Percentiles rank a stretch among this genome's conserved stretches.
Evolutionary conservation across 2,113 vertebrate species (phyloP).

Genomic region (Ceyx margarethae): DNA sequence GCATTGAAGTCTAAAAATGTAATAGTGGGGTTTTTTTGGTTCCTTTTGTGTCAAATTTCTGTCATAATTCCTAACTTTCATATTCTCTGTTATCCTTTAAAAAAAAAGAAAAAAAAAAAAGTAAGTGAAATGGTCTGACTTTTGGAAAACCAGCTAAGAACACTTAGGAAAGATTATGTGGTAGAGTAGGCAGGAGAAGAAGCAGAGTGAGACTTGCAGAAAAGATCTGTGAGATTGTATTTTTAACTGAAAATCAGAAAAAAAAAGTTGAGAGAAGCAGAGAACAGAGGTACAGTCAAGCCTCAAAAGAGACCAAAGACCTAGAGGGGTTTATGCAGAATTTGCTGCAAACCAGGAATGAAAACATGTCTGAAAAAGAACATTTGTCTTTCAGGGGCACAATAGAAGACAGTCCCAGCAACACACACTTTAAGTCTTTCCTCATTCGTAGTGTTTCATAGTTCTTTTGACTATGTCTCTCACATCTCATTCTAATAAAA

Average conservation of each 20-base stretch:
- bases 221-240: not conserved
- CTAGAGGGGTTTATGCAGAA: too few species aligned
- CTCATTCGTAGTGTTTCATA: too few species aligned
- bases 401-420: too few species aligned
- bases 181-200: not conserved
- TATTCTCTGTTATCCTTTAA: not conserved
- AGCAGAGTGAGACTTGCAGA: not conserved
- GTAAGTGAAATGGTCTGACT: not conserved
- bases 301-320: too few species aligned
- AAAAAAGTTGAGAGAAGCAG: too few species aligned
- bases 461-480: too few species aligned
- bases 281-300: too few species aligned
- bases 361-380: too few species aligned
- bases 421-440: too few species aligned
- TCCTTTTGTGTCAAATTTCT: not conserved
- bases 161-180: not conserved
- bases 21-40: not conserved
- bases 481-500: not conserved
- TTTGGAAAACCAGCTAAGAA: not conserved
- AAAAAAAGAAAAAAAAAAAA: not conserved
- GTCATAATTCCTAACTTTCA: not conserved
- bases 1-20: not conserved
- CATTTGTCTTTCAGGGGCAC: too few species aligned
- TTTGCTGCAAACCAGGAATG: too few species aligned
- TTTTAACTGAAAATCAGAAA: not conserved